Evolutionary conservation across 2,797 vertebrate species (phyloP), one percentile per base, ranked within the genome.

Genomic region (Lophius americanus): DNA sequence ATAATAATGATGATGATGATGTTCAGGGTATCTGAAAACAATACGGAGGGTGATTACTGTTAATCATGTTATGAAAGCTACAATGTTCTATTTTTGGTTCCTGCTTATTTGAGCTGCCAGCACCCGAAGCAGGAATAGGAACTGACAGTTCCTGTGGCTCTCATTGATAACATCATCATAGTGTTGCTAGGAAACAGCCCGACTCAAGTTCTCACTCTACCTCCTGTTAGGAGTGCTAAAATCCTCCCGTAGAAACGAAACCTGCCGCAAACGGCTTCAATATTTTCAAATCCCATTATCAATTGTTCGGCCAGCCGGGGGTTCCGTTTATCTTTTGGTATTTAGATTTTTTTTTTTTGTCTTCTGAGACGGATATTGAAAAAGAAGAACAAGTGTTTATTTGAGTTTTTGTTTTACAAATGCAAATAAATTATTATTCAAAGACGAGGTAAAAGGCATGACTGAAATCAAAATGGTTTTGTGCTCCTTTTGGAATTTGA

Each of bases 171-270:
- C 56, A 60, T 64, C n/a, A 47, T 63, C 11, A 48, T 47, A 12
- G 3, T 3, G 9, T 57, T 54, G 44, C 49, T 43, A 10, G 48
- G 49, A 73, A 59, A 68, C 68, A 4, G 36, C 41, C 46, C 51
- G 48, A 7, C 39, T 54, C 6, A n/a, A 6, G 0, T 13, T 13
- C 39, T 39, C 4, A 0, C 37, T 32, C 5, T 37, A 43, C 49
- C 39, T 42, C 49, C 49, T 59, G 23, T 59, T 14, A 33, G 35
- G 37, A 23, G 23, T 23, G 23, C 2, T 23, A 23, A 23, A 23
- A 23, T 23, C 23, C 23, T 23, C 23, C 23, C 23, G 23, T 23
- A 23, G 23, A 23, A 23, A 23, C 23, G 23, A 23, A 23, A 23
- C 23, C 23, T 37, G 9, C 42, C n/a, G 11, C 2, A 63, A 8